phyloP scores from a whole-genome alignment of 2,797 vertebrate species.

The Cyclura pinguis region DNA sequence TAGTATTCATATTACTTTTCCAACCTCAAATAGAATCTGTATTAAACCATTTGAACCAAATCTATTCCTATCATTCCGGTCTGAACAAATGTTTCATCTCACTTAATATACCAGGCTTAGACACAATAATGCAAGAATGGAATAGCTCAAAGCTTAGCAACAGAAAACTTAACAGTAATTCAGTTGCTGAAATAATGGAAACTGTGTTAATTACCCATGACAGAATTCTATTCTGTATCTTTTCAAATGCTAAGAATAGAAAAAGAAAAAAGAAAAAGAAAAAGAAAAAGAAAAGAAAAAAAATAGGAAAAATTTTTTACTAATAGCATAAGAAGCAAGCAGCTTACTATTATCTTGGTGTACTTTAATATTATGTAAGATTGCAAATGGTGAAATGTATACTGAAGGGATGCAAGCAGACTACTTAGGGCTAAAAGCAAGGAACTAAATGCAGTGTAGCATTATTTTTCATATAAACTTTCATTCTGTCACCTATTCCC shows the following conservation, averaged over 20 bases:
- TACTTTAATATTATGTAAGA: constrained; percentile 30
- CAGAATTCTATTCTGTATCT: constrained; percentile 59
- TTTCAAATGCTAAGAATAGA: constrained; percentile 42
- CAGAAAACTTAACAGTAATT: constrained; percentile 51
- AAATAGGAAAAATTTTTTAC: neutral
- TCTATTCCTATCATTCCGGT: constrained; percentile 19
- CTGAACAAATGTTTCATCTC: constrained; percentile 45
- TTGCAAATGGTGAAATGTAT: constrained; percentile 14
- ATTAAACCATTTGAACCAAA: constrained; percentile 37
- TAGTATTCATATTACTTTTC: constrained; percentile 17
- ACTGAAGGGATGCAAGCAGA: constrained; percentile 27
- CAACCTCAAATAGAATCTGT: constrained; percentile 16
- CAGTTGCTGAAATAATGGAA: constrained; percentile 52
- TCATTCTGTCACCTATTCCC: rapidly evolving
- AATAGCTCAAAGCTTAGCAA: constrained; percentile 54
- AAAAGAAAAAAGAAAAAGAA: neutral
- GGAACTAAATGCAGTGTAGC: rapidly evolving
- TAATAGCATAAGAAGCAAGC: constrained; percentile 38
- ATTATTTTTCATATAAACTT: constrained; percentile 3
- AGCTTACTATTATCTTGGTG: constrained; percentile 32
- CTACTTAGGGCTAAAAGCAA: neutral
- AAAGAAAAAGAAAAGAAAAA: too few relatives aligned
- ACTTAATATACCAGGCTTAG: constrained; percentile 31
- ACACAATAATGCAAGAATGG: constrained; percentile 51
- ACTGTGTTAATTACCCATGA: constrained; percentile 60